Percentiles rank a stretch among this genome's conserved stretches.
Conservation (phyloP, 2,888 invertebrate genomes). For the Spicauda simplicius region DNA sequence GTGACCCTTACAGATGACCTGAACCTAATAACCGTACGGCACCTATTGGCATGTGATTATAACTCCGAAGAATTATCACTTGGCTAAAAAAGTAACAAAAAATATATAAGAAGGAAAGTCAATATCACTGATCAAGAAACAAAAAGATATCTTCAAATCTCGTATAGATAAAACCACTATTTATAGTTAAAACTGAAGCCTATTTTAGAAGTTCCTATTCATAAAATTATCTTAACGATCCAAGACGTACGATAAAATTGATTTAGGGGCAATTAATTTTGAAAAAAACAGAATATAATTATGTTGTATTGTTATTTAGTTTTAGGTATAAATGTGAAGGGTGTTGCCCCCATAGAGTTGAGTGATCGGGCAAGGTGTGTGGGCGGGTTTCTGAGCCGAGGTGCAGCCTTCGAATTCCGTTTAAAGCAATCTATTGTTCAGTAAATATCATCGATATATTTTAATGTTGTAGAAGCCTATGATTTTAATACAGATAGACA, state of each 20-base stretch:
- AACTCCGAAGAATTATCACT: too few species aligned
- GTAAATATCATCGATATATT: too few species aligned
- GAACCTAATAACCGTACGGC: too few species aligned
- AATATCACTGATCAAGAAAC: background rate
- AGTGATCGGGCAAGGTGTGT: background rate
- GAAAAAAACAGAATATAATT: background rate
- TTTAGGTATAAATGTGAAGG: background rate
- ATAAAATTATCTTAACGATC: background rate
- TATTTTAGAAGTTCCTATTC: background rate
- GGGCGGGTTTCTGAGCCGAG: background rate
- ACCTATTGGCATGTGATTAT: too few species aligned
- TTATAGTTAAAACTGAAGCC: background rate
- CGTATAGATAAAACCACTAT: background rate
- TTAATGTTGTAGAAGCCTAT: too few species aligned
- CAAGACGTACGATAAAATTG: background rate
- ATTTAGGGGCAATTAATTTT: background rate
- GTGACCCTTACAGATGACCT: too few species aligned
- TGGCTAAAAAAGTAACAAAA: too few species aligned
- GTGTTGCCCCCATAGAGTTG: background rate
- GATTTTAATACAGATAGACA: too few species aligned
- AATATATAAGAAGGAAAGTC: too few species aligned
- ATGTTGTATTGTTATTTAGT: background rate
- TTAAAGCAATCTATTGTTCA: background rate
- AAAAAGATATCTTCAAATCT: background rate
- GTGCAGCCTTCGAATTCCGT: background rate